These are phyloP conservation scores for Tetramorium parvispinum DNA, from an alignment of 1,140 invertebrate species.

Conservation along the genomic window DNA sequence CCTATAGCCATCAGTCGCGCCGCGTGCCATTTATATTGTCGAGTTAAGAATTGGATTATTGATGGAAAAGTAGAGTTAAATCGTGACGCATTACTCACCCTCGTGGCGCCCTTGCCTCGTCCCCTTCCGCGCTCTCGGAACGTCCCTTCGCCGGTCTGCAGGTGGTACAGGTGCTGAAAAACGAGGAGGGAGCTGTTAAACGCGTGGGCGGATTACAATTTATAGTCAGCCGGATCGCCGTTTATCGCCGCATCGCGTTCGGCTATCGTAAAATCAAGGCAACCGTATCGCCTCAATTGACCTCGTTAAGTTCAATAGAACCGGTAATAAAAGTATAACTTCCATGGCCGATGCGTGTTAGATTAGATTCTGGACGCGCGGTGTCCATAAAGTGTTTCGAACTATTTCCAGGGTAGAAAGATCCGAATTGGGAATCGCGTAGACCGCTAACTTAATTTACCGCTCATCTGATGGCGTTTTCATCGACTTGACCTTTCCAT, in stretches of 20 bases:
- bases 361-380: slow-evolving; percentile 66
- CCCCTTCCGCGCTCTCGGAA: slow-evolving; percentile 84
- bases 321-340: slow-evolving; percentile 82
- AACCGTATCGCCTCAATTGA: slow-evolving; percentile 83
- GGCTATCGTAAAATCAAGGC: slow-evolving; percentile 83
- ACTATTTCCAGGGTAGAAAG: slow-evolving; percentile 26
- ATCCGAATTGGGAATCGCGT: neutral
- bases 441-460: neutral
- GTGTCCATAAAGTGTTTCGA: slow-evolving; percentile 57
- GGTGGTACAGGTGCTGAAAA: slow-evolving; percentile 84
- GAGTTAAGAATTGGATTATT: slow-evolving; percentile 4
- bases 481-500: neutral
- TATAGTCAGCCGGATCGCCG: slow-evolving; percentile 14
- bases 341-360: slow-evolving; percentile 69
- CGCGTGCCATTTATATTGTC: neutral
- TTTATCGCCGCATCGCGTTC: slow-evolving; percentile 57
- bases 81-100: slow-evolving; percentile 77
- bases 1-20: neutral
- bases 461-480: neutral
- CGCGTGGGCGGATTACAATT: slow-evolving; percentile 34
- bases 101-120: slow-evolving; percentile 84
- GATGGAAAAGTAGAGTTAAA: neutral
- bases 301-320: slow-evolving; percentile 84
- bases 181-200: slow-evolving; percentile 72
- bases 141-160: slow-evolving; percentile 84